phyloP scores from a whole-genome alignment of 2,888 invertebrate genomes.

The Archips crataeganus region DNA sequence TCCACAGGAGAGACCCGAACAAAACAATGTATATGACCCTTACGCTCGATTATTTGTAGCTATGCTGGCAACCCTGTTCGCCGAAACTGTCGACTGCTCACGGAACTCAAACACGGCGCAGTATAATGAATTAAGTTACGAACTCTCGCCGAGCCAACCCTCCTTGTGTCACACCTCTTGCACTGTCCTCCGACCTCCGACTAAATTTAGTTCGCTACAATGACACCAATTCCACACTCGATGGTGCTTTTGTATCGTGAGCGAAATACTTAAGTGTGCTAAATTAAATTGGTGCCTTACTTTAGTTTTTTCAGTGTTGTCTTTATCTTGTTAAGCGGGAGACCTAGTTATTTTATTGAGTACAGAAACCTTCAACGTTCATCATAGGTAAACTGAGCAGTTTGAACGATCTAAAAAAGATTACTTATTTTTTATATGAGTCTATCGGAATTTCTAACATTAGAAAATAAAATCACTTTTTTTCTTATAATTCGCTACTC shows the following conservation, averaged over 20 bases:
- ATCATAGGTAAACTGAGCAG: no score
- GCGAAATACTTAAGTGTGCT: constrained; percentile 17
- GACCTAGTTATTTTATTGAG: not conserved
- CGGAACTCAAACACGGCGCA: constrained; percentile 77
- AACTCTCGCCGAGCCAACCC: constrained; percentile 69
- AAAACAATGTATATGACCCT: no score
- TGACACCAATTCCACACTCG: constrained; percentile 38
- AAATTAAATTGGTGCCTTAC: constrained; percentile 20
- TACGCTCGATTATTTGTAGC: not conserved
- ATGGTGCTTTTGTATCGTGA: constrained; percentile 31
- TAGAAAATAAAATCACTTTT: no score
- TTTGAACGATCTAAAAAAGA: no score
- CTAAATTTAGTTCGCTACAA: constrained; percentile 45
- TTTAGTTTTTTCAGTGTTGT: not conserved
- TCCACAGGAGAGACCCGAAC: no score
- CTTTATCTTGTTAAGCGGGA: not conserved
- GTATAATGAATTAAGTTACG: constrained; percentile 83
- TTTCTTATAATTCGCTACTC: no score
- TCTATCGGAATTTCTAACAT: no score
- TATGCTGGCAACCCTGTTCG: constrained; percentile 39
- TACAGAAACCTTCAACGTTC: not conserved
- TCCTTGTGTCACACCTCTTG: constrained; percentile 69
- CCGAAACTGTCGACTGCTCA: constrained; percentile 62
- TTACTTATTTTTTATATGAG: no score
- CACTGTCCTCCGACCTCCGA: constrained; percentile 48